phyloP scores from a whole-genome alignment of 2,797 vertebrate species.

The Enteromius paludinosus region DNA sequence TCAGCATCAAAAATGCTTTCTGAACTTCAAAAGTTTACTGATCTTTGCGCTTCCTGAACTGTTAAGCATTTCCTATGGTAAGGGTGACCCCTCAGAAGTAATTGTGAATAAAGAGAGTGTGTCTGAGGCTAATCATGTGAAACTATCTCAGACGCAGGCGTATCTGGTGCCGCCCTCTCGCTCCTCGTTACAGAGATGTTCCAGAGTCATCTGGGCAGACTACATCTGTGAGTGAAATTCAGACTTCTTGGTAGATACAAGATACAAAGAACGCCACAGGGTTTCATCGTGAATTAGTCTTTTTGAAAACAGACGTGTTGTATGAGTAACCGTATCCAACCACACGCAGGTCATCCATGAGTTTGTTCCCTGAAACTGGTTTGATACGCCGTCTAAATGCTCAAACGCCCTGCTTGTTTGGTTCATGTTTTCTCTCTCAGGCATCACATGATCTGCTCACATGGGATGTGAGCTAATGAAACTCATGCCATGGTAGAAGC shows the following conservation, averaged over 20 bases:
- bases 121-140: conserved; percentile 1
- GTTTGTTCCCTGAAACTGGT: conserved; percentile 13
- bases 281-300: not conserved
- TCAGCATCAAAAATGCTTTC: not conserved
- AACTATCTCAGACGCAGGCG: not conserved
- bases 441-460: conserved; percentile 59
- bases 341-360: not conserved
- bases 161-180: not conserved
- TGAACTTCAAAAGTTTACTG: too few species aligned
- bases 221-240: not conserved
- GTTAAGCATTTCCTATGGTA: not conserved
- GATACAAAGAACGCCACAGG: not conserved
- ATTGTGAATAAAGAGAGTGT: not conserved
- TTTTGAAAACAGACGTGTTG: not conserved
- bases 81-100: not conserved
- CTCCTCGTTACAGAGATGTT: not conserved
- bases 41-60: not conserved
- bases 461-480: conserved; percentile 43
- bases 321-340: not conserved
- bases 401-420: conserved; percentile 41
- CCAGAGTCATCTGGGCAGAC: not conserved
- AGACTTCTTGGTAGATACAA: not conserved
- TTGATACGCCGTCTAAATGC: not conserved
- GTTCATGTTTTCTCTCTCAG: conserved; percentile 7
- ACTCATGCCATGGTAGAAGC: not conserved